Evolutionary conservation across 2,113 vertebrate species (phyloP).

Genomic region (Microcebus tavaratra): DNA sequence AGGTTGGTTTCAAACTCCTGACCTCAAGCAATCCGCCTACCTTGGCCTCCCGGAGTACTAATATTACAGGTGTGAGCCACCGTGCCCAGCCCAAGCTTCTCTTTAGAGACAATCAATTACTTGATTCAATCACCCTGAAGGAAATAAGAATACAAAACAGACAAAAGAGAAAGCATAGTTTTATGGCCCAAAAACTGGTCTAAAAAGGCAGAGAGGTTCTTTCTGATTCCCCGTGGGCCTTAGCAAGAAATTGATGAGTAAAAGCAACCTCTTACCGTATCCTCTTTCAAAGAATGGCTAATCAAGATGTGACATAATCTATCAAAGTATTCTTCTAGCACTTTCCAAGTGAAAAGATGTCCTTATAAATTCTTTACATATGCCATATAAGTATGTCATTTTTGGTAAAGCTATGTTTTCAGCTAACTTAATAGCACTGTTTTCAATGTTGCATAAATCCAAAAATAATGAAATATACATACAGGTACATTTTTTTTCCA

Average conservation of each 20-base stretch:
- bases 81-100: background rate
- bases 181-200: background rate
- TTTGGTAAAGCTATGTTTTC: background rate
- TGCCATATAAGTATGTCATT: background rate
- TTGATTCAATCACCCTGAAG: background rate
- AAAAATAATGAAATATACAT: background rate
- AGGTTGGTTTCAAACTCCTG: no score
- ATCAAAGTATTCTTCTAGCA: slow-evolving; percentile 16
- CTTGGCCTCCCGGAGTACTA: no score
- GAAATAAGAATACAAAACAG: background rate
- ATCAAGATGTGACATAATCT: background rate
- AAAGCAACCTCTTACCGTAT: background rate
- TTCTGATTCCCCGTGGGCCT: background rate
- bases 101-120: background rate
- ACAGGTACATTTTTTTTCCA: background rate
- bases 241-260: background rate
- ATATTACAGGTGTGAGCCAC: no score
- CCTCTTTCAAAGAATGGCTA: background rate
- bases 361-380: background rate
- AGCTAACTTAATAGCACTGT: background rate
- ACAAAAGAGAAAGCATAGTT: background rate
- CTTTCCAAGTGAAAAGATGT: background rate
- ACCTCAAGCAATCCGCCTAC: no score
- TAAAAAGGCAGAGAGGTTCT: background rate
- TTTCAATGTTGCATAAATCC: background rate